Evolutionary conservation across 2,797 vertebrate genomes (phyloP), one percentile per base, ranked within the genome.

Genomic region (Gymnothorax javanicus): DNA sequence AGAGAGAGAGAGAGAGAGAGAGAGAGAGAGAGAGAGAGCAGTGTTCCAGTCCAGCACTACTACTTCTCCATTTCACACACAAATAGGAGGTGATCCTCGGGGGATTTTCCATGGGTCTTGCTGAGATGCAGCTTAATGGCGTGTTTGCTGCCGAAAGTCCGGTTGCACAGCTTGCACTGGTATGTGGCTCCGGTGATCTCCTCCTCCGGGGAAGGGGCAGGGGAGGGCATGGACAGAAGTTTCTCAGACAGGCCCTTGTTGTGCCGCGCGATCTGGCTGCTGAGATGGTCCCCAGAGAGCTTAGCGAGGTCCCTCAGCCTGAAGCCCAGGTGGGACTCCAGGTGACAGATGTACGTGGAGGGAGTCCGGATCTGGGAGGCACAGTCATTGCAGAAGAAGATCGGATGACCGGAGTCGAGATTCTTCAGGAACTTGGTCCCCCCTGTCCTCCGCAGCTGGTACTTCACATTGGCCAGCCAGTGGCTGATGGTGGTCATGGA

Each of bases 401-500:
- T 97, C 0, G 99, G 99, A 93, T 99, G 98, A 86, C 98, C 99
- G 6, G 99, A 98, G 95, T 99, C 99, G 94, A 99, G 94, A 95
- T 99, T 99, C 96, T 99, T 99, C 94, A 99, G 96, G 95, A 99
- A 99, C 96, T 99, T 99, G 91, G 99, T 99, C 92, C 99, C 98
- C 90, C 98, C 99, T 92, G 99, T 99, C 97, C 99, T 97, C 94
- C 98, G 96, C 85, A 99, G 95, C 96, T 99, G 99, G 95, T 99
- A 99, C 94, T 99, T 99, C 90, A 99, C 99, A 85, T 99, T 99
- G 90, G 99, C 99, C 91, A 99, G 93, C 99, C 99, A 99, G 94
- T 99, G 99, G 95, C 98, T 99, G 95, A 99, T 99, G 82, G 99
- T 99, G 89, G 98, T 99, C 98, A 99, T 99, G 11, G 99, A 99